Evolutionary conservation across 2,888 invertebrate genomes (phyloP).

Genomic region (Acronicta alni): DNA sequence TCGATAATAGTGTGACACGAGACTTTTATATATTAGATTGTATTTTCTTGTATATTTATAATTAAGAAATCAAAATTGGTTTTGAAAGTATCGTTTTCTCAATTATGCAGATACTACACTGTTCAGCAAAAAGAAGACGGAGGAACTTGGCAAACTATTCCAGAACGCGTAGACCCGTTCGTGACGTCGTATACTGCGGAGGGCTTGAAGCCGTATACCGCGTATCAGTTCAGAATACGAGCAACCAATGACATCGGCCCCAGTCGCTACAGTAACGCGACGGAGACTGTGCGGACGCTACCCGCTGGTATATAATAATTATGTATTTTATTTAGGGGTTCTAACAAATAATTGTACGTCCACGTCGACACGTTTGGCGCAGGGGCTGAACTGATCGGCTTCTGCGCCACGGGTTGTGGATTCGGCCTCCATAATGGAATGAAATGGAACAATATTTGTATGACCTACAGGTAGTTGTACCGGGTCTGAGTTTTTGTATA

Average conservation of each 20-base stretch:
- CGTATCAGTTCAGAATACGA: constrained; percentile 97
- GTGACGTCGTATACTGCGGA: constrained; percentile 96
- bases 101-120: constrained; percentile 93
- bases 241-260: constrained; percentile 99
- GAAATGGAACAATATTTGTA: too few relatives aligned
- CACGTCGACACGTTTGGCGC: too few relatives aligned
- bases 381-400: too few relatives aligned
- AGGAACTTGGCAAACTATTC: constrained; percentile 95
- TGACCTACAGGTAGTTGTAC: too few relatives aligned
- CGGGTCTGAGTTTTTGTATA: too few relatives aligned
- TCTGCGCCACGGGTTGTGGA: too few relatives aligned
- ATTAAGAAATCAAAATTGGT: not conserved
- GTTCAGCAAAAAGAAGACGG: constrained; percentile 96
- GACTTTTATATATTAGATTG: too few relatives aligned
- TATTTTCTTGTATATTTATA: too few relatives aligned
- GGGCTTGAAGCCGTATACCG: constrained; percentile 95
- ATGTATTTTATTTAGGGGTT: too few relatives aligned
- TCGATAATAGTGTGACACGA: too few relatives aligned
- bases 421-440: too few relatives aligned
- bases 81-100: not conserved
- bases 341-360: too few relatives aligned
- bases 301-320: constrained; percentile 91
- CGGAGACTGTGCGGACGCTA: constrained; percentile 95
- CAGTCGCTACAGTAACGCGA: constrained; percentile 96
- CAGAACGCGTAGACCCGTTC: constrained; percentile 96